phyloP scores from a whole-genome alignment of 2,797 vertebrate genomes.

The Bryconaethiops microstoma region DNA sequence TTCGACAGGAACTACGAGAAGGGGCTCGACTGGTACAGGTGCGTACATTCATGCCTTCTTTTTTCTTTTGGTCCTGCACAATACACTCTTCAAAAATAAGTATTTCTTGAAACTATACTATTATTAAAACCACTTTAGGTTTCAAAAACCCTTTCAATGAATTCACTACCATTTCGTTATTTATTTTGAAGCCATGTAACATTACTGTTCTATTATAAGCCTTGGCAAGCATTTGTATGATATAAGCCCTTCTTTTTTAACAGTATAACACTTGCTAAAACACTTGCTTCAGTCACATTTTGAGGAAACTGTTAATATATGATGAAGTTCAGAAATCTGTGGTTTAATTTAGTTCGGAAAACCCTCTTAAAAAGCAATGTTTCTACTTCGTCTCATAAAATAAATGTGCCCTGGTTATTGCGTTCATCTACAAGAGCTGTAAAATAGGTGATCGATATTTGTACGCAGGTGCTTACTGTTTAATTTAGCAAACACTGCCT shows the following conservation, averaged over 20 bases:
- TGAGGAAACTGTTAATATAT: not conserved
- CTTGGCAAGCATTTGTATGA: no score
- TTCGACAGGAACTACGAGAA: slow-evolving; percentile 98
- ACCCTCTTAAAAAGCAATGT: no score
- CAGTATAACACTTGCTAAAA: no score
- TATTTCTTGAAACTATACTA: not conserved
- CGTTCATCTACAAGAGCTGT: not conserved
- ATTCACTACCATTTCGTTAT: no score
- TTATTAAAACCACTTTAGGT: not conserved
- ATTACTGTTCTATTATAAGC: no score
- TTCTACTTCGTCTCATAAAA: no score
- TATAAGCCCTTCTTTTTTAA: no score
- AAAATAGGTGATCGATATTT: not conserved
- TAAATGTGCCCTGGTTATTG: not conserved
- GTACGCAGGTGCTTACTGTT: not conserved
- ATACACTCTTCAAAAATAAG: not conserved
- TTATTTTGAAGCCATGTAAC: no score
- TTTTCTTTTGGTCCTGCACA: not conserved
- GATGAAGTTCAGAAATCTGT: slow-evolving; percentile 3
- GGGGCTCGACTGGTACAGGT: slow-evolving; percentile 98
- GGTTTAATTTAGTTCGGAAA: no score
- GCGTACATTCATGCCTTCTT: slow-evolving; percentile 56
- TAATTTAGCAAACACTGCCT: not conserved
- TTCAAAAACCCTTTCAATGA: not conserved
- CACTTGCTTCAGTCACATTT: not conserved